These are phyloP conservation scores for Paramisgurnus dabryanus DNA, from an alignment of 2,113 vertebrate species.

Conservation along the genomic window DNA sequence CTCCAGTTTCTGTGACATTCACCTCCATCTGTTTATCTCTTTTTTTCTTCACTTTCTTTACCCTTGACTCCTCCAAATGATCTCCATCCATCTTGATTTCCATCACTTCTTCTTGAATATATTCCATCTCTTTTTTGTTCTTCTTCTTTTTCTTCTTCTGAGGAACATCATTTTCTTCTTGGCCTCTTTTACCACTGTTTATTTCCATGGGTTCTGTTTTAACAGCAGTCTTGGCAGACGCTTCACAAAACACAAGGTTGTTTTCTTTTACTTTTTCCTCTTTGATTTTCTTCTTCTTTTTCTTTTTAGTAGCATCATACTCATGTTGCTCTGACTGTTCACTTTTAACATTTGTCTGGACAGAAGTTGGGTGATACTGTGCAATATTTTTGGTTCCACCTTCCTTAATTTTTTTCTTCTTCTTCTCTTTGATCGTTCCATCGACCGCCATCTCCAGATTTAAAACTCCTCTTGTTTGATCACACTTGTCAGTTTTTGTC, in stretches of 20 bases:
- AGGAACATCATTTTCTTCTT: not conserved
- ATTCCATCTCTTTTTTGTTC: slow-evolving; percentile 54
- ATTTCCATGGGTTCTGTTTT: not conserved
- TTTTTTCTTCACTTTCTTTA: slow-evolving; percentile 16
- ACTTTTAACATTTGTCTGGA: not conserved
- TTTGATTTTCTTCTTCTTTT: slow-evolving; percentile 62
- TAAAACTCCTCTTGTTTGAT: not conserved
- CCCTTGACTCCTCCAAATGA: not conserved
- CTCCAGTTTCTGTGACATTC: not conserved
- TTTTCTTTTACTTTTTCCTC: not conserved
- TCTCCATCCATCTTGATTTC: slow-evolving; percentile 6
- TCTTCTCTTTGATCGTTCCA: not conserved
- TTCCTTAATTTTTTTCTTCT: slow-evolving; percentile 36
- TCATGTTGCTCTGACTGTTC: not conserved
- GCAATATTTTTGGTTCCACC: not conserved
- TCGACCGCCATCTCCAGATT: not conserved
- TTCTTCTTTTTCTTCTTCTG: slow-evolving; percentile 51
- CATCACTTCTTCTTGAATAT: not conserved
- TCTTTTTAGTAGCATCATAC: not conserved
- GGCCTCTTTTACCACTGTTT: not conserved
- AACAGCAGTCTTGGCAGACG: not conserved
- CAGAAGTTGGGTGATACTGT: not conserved
- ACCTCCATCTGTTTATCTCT: slow-evolving; percentile 1
- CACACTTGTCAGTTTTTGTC: not conserved
- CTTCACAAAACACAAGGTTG: not conserved